These are phyloP conservation scores for Scarus forsteni DNA, from an alignment of 2,797 vertebrate genomes.

Conservation along the genomic window DNA sequence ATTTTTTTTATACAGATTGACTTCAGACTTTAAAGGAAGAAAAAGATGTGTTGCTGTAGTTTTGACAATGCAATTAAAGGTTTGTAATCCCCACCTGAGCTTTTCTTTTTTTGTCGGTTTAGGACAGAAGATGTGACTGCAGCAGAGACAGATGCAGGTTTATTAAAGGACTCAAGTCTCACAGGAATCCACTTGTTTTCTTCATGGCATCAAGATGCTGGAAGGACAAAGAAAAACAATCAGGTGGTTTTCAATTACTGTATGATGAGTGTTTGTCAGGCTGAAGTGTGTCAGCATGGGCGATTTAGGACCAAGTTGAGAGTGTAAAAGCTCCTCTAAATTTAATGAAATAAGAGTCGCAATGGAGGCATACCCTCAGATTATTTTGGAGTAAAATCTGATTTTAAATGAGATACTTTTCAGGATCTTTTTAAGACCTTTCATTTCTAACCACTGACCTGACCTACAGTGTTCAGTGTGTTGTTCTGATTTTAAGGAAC, in stretches of 20 bases:
- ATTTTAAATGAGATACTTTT: no score
- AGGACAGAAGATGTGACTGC: slow-evolving; percentile 48
- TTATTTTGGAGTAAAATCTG: no score
- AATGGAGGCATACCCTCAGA: no score
- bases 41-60: slow-evolving; percentile 58
- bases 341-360: no score
- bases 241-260: slow-evolving; percentile 47
- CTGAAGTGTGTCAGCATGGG: neutral
- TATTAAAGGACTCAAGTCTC: slow-evolving; percentile 62
- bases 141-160: slow-evolving; percentile 61
- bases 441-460: no score
- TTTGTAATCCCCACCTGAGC: slow-evolving; percentile 74
- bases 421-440: no score
- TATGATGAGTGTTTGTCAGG: slow-evolving; percentile 31
- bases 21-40: slow-evolving; percentile 74
- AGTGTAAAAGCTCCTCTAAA: no score
- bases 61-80: slow-evolving; percentile 85
- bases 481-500: no score
- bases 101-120: slow-evolving; percentile 60
- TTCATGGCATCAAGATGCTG: slow-evolving; percentile 19
- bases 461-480: no score
- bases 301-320: no score
- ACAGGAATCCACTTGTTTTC: slow-evolving; percentile 20
- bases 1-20: slow-evolving; percentile 80
- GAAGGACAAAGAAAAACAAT: slow-evolving; percentile 14